Evolutionary conservation across 2,888 invertebrate species (phyloP).

Genomic region (Leucozona laternaria): DNA sequence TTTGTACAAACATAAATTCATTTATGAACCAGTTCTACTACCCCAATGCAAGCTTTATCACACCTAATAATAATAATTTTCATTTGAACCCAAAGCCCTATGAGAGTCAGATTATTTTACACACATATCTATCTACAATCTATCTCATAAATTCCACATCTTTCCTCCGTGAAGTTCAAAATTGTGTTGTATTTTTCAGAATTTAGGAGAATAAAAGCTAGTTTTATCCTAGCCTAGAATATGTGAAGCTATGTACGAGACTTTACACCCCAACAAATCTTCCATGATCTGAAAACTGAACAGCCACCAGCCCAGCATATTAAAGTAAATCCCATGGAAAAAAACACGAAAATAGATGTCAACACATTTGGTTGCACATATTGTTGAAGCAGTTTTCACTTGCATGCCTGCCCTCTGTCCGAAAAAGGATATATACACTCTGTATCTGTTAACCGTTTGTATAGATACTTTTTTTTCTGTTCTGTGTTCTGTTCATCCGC

Average conservation of each 20-base stretch:
- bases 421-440: neutral
- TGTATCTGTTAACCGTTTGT: neutral
- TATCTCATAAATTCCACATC: neutral
- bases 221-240: neutral
- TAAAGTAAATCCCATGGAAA: conserved; percentile 24
- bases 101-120: neutral
- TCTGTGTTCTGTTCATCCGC: conserved; percentile 27
- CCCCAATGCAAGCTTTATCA: too few relatives aligned
- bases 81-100: neutral
- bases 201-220: neutral
- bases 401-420: conserved; percentile 27
- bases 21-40: too few relatives aligned
- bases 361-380: conserved; percentile 34
- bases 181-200: neutral
- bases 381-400: conserved; percentile 22
- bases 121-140: neutral
- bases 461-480: neutral
- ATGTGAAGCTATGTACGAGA: neutral
- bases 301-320: neutral
- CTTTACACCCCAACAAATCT: conserved; percentile 19
- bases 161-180: neutral
- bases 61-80: neutral
- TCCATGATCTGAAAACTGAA: conserved; percentile 9
- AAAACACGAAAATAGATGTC: conserved; percentile 24
- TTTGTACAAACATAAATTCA: too few relatives aligned